phyloP scores from a whole-genome alignment of 1,140 invertebrate species.

The Drosophila nasuta region DNA sequence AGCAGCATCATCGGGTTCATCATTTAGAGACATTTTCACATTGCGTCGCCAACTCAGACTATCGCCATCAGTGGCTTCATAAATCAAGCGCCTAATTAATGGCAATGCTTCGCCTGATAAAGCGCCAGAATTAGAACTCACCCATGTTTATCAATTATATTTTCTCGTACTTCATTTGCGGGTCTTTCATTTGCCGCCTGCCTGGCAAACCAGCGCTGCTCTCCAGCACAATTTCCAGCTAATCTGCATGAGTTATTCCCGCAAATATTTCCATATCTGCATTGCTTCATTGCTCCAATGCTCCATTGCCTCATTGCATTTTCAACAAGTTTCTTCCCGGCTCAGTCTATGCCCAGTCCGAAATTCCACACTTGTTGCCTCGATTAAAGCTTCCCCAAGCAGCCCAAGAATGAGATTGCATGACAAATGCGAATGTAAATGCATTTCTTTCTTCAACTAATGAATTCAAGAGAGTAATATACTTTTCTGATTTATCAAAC shows the following conservation, averaged over 20 bases:
- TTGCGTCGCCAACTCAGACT: constrained; percentile 16
- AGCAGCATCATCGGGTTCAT: background rate
- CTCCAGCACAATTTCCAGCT: constrained; percentile 3
- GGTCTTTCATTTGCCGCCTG: constrained; percentile 57
- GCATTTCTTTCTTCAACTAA: constrained; percentile 30
- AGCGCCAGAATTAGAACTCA: constrained; percentile 72
- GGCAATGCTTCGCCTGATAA: constrained; percentile 56
- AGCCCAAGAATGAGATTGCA: constrained; percentile 28
- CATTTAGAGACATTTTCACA: constrained; percentile 8
- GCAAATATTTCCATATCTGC: constrained; percentile 66
- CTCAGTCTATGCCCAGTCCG: constrained; percentile 3
- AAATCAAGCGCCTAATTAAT: constrained; percentile 79
- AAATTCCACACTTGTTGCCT: constrained; percentile 33
- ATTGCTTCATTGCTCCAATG: constrained; percentile 19
- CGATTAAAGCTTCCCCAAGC: constrained; percentile 20
- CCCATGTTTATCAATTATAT: constrained; percentile 78
- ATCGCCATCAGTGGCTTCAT: constrained; percentile 68
- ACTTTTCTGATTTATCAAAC: constrained; percentile 23
- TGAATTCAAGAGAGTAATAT: constrained; percentile 18
- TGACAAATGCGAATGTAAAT: constrained; percentile 37
- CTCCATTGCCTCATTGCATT: constrained; percentile 33
- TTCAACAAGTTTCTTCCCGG: constrained; percentile 25
- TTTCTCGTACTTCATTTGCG: constrained; percentile 74
- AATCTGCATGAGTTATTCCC: constrained; percentile 78
- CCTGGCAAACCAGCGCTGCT: constrained; percentile 4